These are phyloP conservation scores for Mionectes macconnelli DNA, from an alignment of 2,113 vertebrate genomes.

Conservation along the genomic window DNA sequence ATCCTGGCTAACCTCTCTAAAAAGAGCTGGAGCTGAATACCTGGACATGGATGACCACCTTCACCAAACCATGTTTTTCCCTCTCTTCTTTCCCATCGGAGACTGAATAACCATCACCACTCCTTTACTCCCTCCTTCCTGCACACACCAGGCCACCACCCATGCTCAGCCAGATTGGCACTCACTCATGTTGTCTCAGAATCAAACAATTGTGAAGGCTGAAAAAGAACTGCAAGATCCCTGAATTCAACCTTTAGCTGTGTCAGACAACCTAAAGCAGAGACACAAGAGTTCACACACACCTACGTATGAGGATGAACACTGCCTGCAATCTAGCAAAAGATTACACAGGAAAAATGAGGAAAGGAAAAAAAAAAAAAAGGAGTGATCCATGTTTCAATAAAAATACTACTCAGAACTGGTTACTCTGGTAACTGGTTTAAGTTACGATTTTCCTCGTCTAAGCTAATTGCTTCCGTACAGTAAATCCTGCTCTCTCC, in stretches of 20 bases:
- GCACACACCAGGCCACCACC: not conserved
- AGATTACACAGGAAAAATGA: not conserved
- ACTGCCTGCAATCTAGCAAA: not conserved
- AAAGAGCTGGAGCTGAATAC: fast-evolving
- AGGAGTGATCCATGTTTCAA: not conserved
- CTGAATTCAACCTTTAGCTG: not conserved
- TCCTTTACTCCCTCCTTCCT: not conserved
- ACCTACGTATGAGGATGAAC: not conserved
- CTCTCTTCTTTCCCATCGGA: not conserved
- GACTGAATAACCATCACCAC: not conserved
- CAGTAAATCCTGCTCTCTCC: not conserved
- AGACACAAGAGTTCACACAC: not conserved
- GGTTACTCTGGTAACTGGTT: not conserved
- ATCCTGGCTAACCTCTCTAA: not conserved
- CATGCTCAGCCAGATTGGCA: fast-evolving
- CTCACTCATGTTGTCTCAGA: not conserved
- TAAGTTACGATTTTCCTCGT: not conserved
- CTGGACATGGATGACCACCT: not conserved
- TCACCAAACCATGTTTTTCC: fast-evolving
- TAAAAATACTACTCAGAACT: not conserved
- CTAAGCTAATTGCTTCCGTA: not conserved
- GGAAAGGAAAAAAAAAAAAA: no score
- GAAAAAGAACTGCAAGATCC: not conserved
- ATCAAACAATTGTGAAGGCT: not conserved
- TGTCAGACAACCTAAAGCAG: not conserved